Base-by-base conservation (phyloP, 2,888 invertebrate species). In the Melanophora roralis region DNA sequence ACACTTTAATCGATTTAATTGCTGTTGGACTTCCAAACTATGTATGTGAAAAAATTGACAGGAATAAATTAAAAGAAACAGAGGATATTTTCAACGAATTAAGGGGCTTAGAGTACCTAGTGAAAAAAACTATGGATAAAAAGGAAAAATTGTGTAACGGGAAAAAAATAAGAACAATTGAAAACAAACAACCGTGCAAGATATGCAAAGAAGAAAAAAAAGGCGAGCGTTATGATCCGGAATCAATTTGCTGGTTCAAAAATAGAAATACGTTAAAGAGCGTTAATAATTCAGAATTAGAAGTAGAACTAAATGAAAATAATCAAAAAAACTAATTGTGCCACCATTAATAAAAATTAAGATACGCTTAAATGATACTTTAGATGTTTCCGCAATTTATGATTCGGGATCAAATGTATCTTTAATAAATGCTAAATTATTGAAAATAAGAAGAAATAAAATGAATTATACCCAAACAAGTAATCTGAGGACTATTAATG, bases 21-120 rank as follows among this genome's bases (percentile, higher is more conserved):
- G 86, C 84, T 62, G 67, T 68, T 11, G 86, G 85, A 23, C 76
- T 88, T 76, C 85, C 86, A 81, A 68, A 72, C 62, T 78, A 53
- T 60, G 16, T 81, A 32, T 40, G 60, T 43, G 72, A 81, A 47
- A 71, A 57, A 80, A 86, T 86, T 64, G 83, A 86, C 69, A 86
- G 86, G 84, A 84, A 81, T 76, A 62, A 62, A 71, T 86, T 65
- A 64, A 83, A 83, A 65, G 82, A 81, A 16, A 85, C 85, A 45
- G 81, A 84, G 81, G 85, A 86, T 68, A 74, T 88, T 32, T 85
- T 82, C 65, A 86, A 86, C 82, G 84, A 86, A 69, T 67, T 86
- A 55, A 81, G 86, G 57, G 49, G 51, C 16, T 57, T 77, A 34
- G 67, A 75, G 14, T 53, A 75, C 53, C 59, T 71, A 21, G 74